Conservation (phyloP, 2,113 vertebrate genomes). For the Corythaeola cristata region DNA sequence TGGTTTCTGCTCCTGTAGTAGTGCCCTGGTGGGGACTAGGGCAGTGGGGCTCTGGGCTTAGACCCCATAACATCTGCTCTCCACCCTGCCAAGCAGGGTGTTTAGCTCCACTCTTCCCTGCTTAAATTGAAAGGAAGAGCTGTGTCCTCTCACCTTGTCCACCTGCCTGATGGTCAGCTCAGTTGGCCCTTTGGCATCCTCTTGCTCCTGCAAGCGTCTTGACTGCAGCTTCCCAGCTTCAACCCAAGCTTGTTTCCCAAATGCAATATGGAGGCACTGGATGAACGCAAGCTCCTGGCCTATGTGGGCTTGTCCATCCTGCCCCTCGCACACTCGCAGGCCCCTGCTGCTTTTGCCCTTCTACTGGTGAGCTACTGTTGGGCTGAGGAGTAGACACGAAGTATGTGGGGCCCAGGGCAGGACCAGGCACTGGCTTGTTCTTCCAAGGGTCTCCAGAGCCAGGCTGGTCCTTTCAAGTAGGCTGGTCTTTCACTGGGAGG, state of each 20-base stretch:
- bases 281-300: background rate
- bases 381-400: background rate
- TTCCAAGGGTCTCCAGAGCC: background rate
- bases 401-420: background rate
- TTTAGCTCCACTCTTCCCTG: background rate
- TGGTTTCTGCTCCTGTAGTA: background rate
- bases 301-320: background rate
- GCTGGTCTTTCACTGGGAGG: background rate
- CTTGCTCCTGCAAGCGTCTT: background rate
- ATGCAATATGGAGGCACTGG: background rate
- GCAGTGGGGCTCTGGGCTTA: background rate
- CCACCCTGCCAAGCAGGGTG: background rate
- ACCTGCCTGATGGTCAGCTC: background rate
- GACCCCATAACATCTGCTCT: background rate
- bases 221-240: background rate
- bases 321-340: background rate
- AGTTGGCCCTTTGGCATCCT: background rate
- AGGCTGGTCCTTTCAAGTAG: background rate
- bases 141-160: background rate
- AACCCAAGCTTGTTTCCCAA: background rate
- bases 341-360: background rate
- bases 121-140: background rate
- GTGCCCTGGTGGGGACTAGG: background rate
- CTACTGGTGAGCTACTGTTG: background rate
- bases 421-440: background rate